Conservation (phyloP, 2,888 invertebrate species). For the Crepidodera aurea region DNA sequence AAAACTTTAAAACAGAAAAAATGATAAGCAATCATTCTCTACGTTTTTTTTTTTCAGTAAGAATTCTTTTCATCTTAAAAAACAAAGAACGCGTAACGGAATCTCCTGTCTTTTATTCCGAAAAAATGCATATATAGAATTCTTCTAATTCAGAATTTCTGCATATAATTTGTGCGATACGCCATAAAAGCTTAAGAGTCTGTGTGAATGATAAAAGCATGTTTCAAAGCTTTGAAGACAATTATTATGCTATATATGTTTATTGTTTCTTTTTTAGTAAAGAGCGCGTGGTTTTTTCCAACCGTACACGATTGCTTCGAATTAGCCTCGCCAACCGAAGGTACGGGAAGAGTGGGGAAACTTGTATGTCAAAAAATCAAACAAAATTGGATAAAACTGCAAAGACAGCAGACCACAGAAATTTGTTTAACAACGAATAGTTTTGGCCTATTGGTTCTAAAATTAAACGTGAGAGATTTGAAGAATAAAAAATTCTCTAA, state of each 20-base stretch:
- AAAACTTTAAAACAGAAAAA: no score
- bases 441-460: no score
- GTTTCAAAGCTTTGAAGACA: conserved; percentile 45
- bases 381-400: no score
- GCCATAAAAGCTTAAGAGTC: conserved; percentile 34
- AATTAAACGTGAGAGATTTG: no score
- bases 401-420: no score
- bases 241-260: conserved; percentile 46
- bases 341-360: conserved; percentile 17
- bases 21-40: no score
- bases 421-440: no score
- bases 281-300: conserved; percentile 36
- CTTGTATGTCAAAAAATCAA: background rate
- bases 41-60: no score
- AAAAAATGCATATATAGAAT: conserved; percentile 37
- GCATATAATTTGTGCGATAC: conserved; percentile 42
- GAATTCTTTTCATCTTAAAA: background rate
- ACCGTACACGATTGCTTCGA: conserved; percentile 33
- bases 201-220: conserved; percentile 44
- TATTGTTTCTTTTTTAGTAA: conserved; percentile 45
- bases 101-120: background rate
- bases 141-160: conserved; percentile 38
- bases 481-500: no score
- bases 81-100: background rate
- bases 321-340: conserved; percentile 31